Percentiles rank a stretch among this genome's conserved stretches.
phyloP scores from a whole-genome alignment of 2,113 vertebrate species.

The Cygnus atratus region DNA sequence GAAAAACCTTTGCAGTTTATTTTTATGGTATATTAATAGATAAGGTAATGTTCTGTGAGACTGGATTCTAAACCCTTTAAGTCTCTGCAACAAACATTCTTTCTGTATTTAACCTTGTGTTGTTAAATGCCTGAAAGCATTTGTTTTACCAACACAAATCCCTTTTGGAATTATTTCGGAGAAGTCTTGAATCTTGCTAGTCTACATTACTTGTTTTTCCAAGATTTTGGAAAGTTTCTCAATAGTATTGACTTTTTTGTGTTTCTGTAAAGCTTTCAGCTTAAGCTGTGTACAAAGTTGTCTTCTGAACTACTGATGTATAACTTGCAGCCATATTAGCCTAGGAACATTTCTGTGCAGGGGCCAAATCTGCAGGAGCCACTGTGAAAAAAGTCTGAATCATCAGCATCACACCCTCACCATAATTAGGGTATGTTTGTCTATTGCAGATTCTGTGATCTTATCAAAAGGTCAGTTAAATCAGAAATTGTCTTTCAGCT shows the following conservation, averaged over 20 bases:
- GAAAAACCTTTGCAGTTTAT: background rate
- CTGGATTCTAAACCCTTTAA: background rate
- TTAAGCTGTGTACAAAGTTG: background rate
- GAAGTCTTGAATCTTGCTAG: background rate
- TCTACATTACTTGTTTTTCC: background rate
- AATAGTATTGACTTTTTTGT: background rate
- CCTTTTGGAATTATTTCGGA: background rate
- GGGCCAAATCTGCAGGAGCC: background rate
- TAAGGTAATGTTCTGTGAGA: background rate
- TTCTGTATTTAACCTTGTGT: background rate
- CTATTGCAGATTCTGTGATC: background rate
- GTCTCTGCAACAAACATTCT: background rate
- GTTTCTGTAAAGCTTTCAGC: background rate
- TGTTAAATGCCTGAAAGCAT: background rate
- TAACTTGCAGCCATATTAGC: background rate
- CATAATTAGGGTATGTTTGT: background rate
- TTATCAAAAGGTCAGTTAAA: background rate
- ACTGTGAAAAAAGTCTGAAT: background rate
- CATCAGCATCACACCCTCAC: background rate
- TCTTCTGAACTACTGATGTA: background rate
- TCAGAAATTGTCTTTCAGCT: background rate
- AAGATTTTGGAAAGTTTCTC: background rate
- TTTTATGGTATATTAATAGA: background rate
- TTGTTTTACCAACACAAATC: background rate
- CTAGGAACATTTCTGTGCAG: background rate